Evolutionary conservation across 2,113 vertebrate genomes (phyloP).

Genomic region (Neodontobutis hainanensis): DNA sequence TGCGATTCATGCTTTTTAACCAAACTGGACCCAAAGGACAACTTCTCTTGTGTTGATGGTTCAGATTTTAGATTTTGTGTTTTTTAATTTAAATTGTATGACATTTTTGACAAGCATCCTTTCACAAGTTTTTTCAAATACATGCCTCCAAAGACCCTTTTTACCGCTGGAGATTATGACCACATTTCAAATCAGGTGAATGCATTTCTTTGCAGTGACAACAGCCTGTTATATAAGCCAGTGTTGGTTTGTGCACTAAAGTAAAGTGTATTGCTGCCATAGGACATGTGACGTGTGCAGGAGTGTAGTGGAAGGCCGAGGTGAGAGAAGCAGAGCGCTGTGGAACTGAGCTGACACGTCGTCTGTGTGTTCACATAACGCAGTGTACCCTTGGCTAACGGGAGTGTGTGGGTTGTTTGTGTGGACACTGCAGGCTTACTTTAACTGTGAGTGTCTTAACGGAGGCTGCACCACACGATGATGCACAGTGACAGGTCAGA

Average conservation of each 20-base stretch:
- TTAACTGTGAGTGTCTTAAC: slow-evolving; percentile 50
- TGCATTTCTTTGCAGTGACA: not conserved
- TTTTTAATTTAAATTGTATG: too few species aligned
- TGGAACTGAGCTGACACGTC: slow-evolving; percentile 27
- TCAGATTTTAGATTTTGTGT: too few species aligned
- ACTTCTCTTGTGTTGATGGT: too few species aligned
- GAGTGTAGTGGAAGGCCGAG: not conserved
- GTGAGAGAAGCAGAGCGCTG: slow-evolving; percentile 13
- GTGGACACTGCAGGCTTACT: slow-evolving; percentile 47
- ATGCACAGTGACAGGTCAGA: slow-evolving; percentile 62
- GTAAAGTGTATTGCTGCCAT: not conserved
- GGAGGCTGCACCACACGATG: slow-evolving; percentile 37
- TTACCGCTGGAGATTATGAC: not conserved
- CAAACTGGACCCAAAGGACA: too few species aligned
- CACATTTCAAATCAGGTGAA: slow-evolving; percentile 2
- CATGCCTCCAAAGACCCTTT: not conserved
- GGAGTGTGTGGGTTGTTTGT: slow-evolving; percentile 22
- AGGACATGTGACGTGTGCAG: not conserved
- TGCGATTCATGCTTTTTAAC: too few species aligned
- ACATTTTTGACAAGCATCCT: too few species aligned
- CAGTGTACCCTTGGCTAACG: slow-evolving; percentile 28
- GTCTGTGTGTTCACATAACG: slow-evolving; percentile 37
- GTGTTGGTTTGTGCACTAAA: not conserved
- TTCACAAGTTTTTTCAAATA: not conserved
- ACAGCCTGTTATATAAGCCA: not conserved